These are phyloP conservation scores for Hemithea aestivaria DNA, from an alignment of 2,888 invertebrate genomes.

Conservation along the genomic window DNA sequence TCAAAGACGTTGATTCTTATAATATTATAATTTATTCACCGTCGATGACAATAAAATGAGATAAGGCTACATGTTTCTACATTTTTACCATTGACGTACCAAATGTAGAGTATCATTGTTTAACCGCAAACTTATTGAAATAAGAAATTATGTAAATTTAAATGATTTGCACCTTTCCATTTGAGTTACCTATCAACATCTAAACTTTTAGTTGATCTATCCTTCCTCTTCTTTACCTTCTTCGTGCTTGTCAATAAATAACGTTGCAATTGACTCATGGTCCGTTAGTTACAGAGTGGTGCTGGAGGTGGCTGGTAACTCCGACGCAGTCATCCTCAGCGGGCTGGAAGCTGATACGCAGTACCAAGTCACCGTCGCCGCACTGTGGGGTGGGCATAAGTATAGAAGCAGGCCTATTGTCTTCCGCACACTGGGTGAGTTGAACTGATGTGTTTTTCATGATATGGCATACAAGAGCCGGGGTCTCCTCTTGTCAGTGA, in stretches of 20 bases:
- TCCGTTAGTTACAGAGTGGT: constrained; percentile 95
- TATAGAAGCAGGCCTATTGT: constrained; percentile 92
- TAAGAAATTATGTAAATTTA: too few species aligned
- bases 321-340: constrained; percentile 90
- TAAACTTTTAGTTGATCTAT: constrained; percentile 14
- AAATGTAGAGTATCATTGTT: too few species aligned
- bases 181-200: constrained; percentile 4
- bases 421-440: constrained; percentile 91
- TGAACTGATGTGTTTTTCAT: neutral
- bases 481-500: too few species aligned
- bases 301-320: constrained; percentile 93
- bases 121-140: too few species aligned
- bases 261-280: constrained; percentile 80
- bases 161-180: neutral
- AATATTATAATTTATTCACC: too few species aligned
- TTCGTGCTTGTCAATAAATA: constrained; percentile 51
- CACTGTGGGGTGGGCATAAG: constrained; percentile 89
- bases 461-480: too few species aligned
- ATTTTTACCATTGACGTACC: too few species aligned
- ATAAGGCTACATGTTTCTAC: too few species aligned
- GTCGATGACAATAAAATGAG: too few species aligned
- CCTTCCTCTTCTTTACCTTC: constrained; percentile 45
- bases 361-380: constrained; percentile 92
- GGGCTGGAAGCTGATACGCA: constrained; percentile 91
- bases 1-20: too few species aligned